A percentile compares a stretch with the other conserved stretches of the same genome.
phyloP scores from a whole-genome alignment of 2,888 invertebrate species.

The Cantharis flavilabris region DNA sequence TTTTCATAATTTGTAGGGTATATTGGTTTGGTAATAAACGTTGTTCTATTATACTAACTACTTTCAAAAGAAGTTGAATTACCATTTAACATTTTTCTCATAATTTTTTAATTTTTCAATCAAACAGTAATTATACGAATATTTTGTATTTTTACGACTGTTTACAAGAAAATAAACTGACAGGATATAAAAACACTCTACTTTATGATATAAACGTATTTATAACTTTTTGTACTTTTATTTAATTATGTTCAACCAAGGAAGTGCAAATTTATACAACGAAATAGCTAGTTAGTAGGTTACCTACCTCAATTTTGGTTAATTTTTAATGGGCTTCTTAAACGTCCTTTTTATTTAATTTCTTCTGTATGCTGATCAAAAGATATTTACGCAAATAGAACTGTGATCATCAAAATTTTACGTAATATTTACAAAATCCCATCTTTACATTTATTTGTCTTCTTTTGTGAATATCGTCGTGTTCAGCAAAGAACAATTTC shows the following conservation, averaged over 20 bases:
- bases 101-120: too few relatives aligned
- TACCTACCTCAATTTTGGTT: background rate
- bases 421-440: background rate
- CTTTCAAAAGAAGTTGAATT: too few relatives aligned
- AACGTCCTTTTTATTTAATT: background rate
- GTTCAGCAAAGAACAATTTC: constrained; percentile 6
- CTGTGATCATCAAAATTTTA: background rate
- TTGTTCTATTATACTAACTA: too few relatives aligned
- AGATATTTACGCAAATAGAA: background rate
- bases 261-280: background rate
- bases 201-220: background rate
- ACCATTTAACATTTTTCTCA: too few relatives aligned
- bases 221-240: background rate
- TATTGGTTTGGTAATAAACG: too few relatives aligned
- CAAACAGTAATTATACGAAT: too few relatives aligned
- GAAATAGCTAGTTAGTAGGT: too few relatives aligned
- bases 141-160: background rate
- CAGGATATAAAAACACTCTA: background rate
- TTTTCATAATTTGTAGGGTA: too few relatives aligned
- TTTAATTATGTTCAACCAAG: background rate
- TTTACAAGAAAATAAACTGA: background rate
- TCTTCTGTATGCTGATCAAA: background rate
- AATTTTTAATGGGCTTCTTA: background rate
- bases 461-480: constrained; percentile 4
- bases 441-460: constrained; percentile 2